Conservation (phyloP, 2,888 invertebrate genomes). For the Nycteola revayana region DNA sequence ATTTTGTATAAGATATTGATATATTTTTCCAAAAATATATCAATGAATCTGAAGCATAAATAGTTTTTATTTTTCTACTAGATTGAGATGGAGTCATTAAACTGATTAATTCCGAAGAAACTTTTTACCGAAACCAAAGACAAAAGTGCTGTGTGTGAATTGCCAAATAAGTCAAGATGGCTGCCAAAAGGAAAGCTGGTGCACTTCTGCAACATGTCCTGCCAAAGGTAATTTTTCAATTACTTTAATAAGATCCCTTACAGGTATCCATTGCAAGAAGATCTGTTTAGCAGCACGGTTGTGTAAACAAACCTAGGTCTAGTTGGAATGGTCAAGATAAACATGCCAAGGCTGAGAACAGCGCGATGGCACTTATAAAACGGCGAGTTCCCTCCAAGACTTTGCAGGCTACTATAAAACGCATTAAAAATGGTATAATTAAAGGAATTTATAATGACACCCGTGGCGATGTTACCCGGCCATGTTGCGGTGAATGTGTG, state of each 20-base stretch:
- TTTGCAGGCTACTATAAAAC: constrained; percentile 51
- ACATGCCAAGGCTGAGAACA: constrained; percentile 58
- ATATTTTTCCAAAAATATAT: too few species aligned
- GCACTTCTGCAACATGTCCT: constrained; percentile 87
- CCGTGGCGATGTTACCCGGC: constrained; percentile 40
- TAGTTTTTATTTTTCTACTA: constrained; percentile 25
- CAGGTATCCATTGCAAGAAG: constrained; percentile 6
- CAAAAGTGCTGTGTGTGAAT: constrained; percentile 62
- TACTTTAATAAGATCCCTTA: constrained; percentile 25
- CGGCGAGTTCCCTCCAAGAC: constrained; percentile 47
- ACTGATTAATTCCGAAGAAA: constrained; percentile 45
- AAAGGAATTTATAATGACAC: constrained; percentile 72
- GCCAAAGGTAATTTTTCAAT: constrained; percentile 74
- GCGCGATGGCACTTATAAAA: constrained; percentile 55
- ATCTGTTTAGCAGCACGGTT: constrained; percentile 10
- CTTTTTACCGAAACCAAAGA: constrained; percentile 57
- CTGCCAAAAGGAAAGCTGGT: constrained; percentile 88
- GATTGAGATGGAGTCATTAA: constrained; percentile 56
- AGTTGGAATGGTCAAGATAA: constrained; percentile 40
- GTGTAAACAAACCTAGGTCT: constrained; percentile 18
- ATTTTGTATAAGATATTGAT: too few species aligned
- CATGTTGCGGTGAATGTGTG: constrained; percentile 41
- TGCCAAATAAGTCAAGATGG: constrained; percentile 77
- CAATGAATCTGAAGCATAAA: constrained; percentile 19
- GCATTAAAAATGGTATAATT: constrained; percentile 73